Evolutionary conservation across 92 coral and sea anemone genomes (phyloP), one percentile per base, ranked within the genome.

Genomic region (Blastomussa wellsi): DNA sequence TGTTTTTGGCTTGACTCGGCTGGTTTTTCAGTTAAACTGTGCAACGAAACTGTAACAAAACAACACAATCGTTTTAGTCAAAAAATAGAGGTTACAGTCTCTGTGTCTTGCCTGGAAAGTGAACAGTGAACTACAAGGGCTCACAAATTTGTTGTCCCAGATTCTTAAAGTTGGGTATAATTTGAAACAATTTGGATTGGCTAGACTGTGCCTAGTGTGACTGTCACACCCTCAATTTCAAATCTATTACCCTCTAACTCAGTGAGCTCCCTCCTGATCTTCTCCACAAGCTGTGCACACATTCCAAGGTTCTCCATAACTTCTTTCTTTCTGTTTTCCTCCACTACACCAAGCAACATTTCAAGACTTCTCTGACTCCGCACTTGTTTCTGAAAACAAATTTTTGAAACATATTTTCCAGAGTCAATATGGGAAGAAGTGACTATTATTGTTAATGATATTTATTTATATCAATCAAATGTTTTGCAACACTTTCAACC

Each of bases 321-420:
- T 81, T 96, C 98, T 51, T 85, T 88, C 44, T 77, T 86, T 53
- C 95, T 91, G 71, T 89, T 93, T 11, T 90, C 96, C 52, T 94
- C 98, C 24, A 91, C 94, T 24, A 92, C 98, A 47, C 85, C 87
- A 52, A 96, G 85, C 73, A 96, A 53, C 48, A 81, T 90, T 70
- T 94, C 93, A 79, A 96, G 94, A 81, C 95, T 96, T 83, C 91
- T 89, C 76, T 91, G 95, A 77, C 94, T 92, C 37, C 91, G 82
- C 10, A 88, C 72, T 87, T 96, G 97, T 89, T 89, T 93, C 98
- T 96, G 60, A 16, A 65, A 49, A 37, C 7, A 62, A 10, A 62
- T 62, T 9, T 26, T 62, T 10, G 35, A 44, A n/a, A n/a, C n/a
- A n/a, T n/a, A n/a, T n/a, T n/a, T n/a, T n/a, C n/a, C n/a, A n/a